Conservation (phyloP, 2,797 vertebrate genomes). For the Leptodactylus fallax region DNA sequence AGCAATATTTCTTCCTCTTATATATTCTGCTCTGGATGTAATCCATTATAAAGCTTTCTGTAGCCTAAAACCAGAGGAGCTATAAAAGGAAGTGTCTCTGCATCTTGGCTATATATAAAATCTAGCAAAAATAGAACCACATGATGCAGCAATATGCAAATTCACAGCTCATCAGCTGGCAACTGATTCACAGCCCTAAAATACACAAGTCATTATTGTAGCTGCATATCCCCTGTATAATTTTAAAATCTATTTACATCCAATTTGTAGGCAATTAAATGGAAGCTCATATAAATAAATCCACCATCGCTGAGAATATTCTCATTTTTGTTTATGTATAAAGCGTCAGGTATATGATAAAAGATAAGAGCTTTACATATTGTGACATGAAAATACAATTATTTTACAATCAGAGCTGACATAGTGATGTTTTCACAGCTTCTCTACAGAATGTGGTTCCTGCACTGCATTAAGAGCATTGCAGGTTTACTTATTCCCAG, state of each 20-base stretch:
- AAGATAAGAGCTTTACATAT: not conserved
- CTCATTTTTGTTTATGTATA: not conserved
- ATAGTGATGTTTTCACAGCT: not conserved
- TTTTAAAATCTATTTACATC: not conserved
- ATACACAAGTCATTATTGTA: constrained; percentile 24
- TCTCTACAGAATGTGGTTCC: not conserved
- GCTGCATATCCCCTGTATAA: not conserved
- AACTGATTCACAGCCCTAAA: constrained; percentile 17
- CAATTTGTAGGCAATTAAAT: not conserved
- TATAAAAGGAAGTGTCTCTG: constrained; percentile 37
- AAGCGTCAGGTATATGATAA: not conserved
- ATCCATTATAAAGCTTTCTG: constrained; percentile 6
- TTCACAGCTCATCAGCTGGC: constrained; percentile 26
- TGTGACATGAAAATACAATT: not conserved
- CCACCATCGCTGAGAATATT: not conserved
- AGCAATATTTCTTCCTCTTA: not conserved
- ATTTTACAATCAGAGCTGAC: not conserved
- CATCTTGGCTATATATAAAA: constrained; percentile 43
- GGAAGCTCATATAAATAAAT: not conserved
- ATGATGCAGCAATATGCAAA: constrained; percentile 48
- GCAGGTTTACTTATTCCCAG: no score
- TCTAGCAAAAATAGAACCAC: constrained; percentile 32
- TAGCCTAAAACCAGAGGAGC: constrained; percentile 22
- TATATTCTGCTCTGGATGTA: constrained; percentile 4
- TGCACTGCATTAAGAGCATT: not conserved